Evolutionary conservation across 2,888 invertebrate species (phyloP), one percentile per base, ranked within the genome.

Genomic region (Cataglyphis cursor): DNA sequence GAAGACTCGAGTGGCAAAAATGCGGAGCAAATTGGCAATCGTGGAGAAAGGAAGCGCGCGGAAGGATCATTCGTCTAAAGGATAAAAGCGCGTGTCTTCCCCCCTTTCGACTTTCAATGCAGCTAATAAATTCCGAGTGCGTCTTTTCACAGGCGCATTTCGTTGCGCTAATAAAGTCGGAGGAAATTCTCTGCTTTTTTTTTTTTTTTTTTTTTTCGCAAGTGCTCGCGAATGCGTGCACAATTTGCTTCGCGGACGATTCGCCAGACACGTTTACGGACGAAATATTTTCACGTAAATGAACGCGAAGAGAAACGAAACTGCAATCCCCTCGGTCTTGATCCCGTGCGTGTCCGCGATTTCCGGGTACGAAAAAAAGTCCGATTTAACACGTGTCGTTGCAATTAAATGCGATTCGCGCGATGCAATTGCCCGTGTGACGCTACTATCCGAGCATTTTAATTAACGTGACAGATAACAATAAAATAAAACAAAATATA

Each of bases 111-210:
- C 48, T 61, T 80, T 85, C 90, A 80, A 88, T 81, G 76, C 87
- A 85, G 85, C 85, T 89, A 89, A 92, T 91, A 90, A 91, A 90
- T 90, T 90, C 86, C 81, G 81, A 88, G 83, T 61, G 75, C 59
- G 21, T 12, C 78, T 44, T 35, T 70, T 78, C 10, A 12, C 78
- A 24, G 44, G 18, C 68, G 57, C 21, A 21, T 41, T 54, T 41
- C 31, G 44, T 12, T 41, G 31, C 3, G n/a, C n/a, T 76, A 78
- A 78, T 78, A 66, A 68, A 57, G 57, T 54, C 41, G 21, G 3
- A 18, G 21, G 41, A 59, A 38, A 44, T 68, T 68, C 21, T 41
- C 24, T 18, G 57, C 57, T 78, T 31, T 2, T 31, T 31, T 31
- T 1, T 31, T 2, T 31, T 31, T 31, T 0, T 31, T 31, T 3